Evolutionary conservation across 2,113 vertebrate genomes (phyloP).

Genomic region (Corynorhinus townsendii): DNA sequence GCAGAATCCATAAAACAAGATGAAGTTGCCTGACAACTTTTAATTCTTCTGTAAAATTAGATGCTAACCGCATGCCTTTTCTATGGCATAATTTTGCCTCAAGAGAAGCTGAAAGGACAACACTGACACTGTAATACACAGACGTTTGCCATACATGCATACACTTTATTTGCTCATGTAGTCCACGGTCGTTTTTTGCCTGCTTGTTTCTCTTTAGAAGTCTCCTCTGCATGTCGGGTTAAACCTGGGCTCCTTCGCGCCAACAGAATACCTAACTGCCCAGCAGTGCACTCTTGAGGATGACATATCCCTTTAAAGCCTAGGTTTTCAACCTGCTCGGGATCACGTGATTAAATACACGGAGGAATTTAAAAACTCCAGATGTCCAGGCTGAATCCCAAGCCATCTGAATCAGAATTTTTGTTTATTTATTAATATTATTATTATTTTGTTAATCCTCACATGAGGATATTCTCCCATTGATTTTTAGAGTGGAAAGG

Average conservation of each 20-base stretch:
- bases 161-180: background rate
- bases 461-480: too few species aligned
- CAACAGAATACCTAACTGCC: background rate
- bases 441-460: too few species aligned
- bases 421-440: background rate
- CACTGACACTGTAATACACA: background rate
- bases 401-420: background rate
- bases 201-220: background rate
- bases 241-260: background rate
- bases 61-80: background rate
- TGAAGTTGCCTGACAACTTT: background rate
- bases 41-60: background rate
- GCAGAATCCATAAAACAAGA: background rate
- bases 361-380: background rate
- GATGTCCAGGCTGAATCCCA: background rate
- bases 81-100: background rate
- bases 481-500: too few species aligned
- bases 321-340: background rate
- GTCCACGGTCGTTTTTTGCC: background rate
- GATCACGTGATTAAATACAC: background rate
- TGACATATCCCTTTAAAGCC: background rate
- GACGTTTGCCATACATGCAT: background rate
- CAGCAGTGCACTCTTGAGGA: background rate
- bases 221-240: background rate
- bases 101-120: background rate